Conservation (phyloP, 2,113 vertebrate genomes). For the Zosterops borbonicus region DNA sequence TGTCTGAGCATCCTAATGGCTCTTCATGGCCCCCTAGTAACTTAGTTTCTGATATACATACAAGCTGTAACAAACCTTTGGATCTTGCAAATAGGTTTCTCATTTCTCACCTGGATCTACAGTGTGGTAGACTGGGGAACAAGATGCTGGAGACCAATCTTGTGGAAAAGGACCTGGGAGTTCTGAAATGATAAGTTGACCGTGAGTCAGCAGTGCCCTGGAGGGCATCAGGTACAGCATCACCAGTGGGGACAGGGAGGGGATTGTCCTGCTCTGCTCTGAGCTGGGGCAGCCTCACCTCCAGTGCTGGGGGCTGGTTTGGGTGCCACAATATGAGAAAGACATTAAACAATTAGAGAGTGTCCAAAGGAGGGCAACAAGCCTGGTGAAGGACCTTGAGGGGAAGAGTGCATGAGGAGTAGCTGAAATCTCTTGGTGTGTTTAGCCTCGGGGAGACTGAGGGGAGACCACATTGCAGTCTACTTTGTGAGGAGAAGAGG, state of each 20-base stretch:
- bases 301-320: accelerated
- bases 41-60: accelerated
- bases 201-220: background rate
- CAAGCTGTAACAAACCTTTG: background rate
- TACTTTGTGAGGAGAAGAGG: background rate
- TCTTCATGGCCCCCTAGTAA: background rate
- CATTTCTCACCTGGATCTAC: background rate
- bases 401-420: background rate
- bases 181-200: background rate
- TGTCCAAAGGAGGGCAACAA: accelerated
- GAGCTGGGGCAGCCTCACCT: accelerated
- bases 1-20: background rate
- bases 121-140: background rate
- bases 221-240: background rate
- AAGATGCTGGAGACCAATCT: background rate
- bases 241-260: background rate
- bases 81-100: background rate
- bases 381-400: background rate
- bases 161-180: background rate
- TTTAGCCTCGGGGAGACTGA: background rate
- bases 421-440: background rate
- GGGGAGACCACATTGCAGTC: background rate
- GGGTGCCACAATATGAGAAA: background rate
- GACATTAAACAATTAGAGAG: background rate
- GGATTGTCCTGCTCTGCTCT: background rate